Percentiles rank a stretch among this genome's conserved stretches.
Conservation (phyloP, 2,113 vertebrate genomes). For the Pseudopodoces humilis region DNA sequence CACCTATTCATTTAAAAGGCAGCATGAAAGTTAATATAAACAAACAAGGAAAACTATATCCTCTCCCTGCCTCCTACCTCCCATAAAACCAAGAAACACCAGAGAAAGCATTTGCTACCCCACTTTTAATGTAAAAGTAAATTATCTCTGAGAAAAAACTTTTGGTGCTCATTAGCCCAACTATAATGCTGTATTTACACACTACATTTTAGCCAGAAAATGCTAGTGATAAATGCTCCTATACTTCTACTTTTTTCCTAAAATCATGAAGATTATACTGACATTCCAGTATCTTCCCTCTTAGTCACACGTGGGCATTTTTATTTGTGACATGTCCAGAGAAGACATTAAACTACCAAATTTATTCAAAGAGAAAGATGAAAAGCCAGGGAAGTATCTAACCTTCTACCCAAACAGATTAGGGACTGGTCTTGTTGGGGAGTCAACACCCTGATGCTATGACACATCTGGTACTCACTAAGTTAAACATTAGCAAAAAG, state of each 20-base stretch:
- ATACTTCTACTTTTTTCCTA: background rate
- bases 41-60: background rate
- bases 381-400: background rate
- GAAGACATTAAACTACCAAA: background rate
- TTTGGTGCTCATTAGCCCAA: background rate
- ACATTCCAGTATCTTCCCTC: background rate
- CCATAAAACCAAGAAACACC: background rate
- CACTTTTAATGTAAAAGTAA: background rate
- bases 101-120: background rate
- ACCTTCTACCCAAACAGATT: background rate
- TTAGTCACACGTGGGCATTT: background rate
- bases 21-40: background rate
- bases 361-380: background rate
- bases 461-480: background rate
- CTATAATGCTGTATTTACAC: background rate
- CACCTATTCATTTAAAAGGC: background rate
- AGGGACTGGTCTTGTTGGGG: background rate
- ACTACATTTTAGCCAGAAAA: background rate
- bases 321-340: background rate
- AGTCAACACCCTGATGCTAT: background rate
- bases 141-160: background rate
- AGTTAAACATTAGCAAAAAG: constrained; percentile 18
- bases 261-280: background rate
- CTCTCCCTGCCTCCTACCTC: background rate
- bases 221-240: background rate